phyloP scores from a whole-genome alignment of 2,888 invertebrate genomes.

The Harpalus rufipes region DNA sequence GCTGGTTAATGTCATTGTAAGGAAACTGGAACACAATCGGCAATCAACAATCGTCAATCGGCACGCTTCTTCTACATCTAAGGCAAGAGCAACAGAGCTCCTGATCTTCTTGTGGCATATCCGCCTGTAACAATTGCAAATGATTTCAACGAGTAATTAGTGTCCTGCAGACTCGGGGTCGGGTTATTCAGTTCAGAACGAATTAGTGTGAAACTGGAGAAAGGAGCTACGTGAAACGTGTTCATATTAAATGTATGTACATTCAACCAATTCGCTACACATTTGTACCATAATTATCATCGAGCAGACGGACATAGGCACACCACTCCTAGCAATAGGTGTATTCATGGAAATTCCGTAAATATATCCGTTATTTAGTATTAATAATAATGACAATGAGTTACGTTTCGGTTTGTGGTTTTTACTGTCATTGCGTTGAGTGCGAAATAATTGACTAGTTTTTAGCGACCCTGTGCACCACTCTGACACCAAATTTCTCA shows the following conservation, averaged over 20 bases:
- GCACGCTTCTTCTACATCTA: background rate
- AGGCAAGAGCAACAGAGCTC: background rate
- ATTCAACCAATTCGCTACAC: slow-evolving; percentile 47
- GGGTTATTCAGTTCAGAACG: slow-evolving; percentile 49
- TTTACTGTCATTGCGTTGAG: slow-evolving; percentile 38
- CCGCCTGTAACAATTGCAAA: slow-evolving; percentile 21
- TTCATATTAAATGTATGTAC: slow-evolving; percentile 40
- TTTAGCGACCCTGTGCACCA: background rate
- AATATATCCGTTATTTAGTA: slow-evolving; percentile 34
- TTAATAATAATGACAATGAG: slow-evolving; percentile 23
- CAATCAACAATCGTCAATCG: background rate
- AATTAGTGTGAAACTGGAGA: slow-evolving; percentile 49
- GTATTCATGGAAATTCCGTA: background rate
- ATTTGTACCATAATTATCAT: slow-evolving; percentile 17
- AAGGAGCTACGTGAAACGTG: slow-evolving; percentile 38
- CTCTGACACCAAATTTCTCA: slow-evolving; percentile 27
- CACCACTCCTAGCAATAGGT: background rate
- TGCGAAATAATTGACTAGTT: slow-evolving; percentile 32
- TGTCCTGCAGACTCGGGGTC: slow-evolving; percentile 7
- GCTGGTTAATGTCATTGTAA: slow-evolving; percentile 27
- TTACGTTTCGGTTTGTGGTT: slow-evolving; percentile 21
- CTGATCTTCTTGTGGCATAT: background rate
- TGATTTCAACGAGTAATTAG: slow-evolving; percentile 28
- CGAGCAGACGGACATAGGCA: too few relatives aligned
- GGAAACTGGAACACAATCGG: slow-evolving; percentile 16